These are phyloP conservation scores for Eurois occulta DNA, from an alignment of 2,888 invertebrate species.

Conservation along the genomic window DNA sequence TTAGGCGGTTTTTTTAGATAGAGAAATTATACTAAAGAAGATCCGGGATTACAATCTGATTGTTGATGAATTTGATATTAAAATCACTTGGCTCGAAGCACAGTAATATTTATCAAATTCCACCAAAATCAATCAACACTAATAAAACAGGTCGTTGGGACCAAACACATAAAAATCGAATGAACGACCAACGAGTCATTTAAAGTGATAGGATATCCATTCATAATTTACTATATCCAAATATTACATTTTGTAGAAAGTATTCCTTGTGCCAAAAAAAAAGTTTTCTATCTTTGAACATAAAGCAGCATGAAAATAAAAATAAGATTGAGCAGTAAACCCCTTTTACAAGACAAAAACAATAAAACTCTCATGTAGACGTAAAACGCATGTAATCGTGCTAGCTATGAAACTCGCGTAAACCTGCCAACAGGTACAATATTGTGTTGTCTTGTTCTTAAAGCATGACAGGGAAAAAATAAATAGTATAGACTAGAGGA, in stretches of 20 bases:
- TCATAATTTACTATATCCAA: conserved; percentile 1
- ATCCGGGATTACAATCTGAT: conserved; percentile 29
- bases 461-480: conserved; percentile 29
- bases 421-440: conserved; percentile 56
- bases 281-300: conserved; percentile 7
- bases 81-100: conserved; percentile 5
- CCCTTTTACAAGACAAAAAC: conserved; percentile 60
- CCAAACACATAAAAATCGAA: not conserved
- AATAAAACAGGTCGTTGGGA: too few species aligned
- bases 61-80: not conserved
- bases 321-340: conserved; percentile 61
- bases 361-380: conserved; percentile 58
- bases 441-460: conserved; percentile 31
- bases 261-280: not conserved
- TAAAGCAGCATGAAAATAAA: conserved; percentile 44
- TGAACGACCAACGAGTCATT: not conserved
- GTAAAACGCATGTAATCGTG: conserved; percentile 61
- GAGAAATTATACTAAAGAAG: conserved; percentile 25
- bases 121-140: not conserved
- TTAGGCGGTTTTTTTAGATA: conserved; percentile 18
- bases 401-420: conserved; percentile 54
- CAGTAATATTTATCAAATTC: not conserved
- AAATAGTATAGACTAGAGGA: conserved; percentile 1
- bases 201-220: not conserved
- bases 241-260: conserved; percentile 5